Conservation (phyloP, 2,888 invertebrate species). For the Hyles lineata region DNA sequence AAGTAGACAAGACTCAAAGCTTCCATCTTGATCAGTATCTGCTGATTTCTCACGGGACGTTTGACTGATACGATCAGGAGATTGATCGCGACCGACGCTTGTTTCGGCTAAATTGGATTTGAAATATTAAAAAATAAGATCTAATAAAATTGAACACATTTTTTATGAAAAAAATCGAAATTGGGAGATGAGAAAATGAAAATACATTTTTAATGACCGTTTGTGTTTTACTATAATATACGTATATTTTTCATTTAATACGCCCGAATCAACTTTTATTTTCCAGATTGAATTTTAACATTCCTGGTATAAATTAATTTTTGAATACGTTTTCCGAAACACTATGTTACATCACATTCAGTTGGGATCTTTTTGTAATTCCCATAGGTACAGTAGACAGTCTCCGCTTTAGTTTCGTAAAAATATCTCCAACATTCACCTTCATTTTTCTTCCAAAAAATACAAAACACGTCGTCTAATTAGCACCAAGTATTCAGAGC, state of each 20-base stretch:
- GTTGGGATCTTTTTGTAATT: no score
- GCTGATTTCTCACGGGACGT: constrained; percentile 25
- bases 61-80: constrained; percentile 24
- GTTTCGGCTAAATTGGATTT: constrained; percentile 21
- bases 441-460: background rate
- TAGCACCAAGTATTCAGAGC: constrained; percentile 1
- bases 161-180: background rate
- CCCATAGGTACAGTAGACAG: no score
- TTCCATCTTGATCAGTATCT: constrained; percentile 22
- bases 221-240: background rate
- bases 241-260: background rate
- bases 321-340: no score
- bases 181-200: background rate
- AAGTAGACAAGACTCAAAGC: constrained; percentile 17
- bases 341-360: no score
- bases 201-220: background rate
- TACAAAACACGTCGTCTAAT: constrained; percentile 8
- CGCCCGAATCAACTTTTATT: background rate
- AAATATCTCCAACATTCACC: background rate
- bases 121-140: constrained; percentile 19
- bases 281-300: background rate
- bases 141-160: background rate
- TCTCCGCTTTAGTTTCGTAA: background rate
- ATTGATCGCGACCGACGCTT: constrained; percentile 13
- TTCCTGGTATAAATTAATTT: background rate